Evolutionary conservation across 2,113 vertebrate genomes (phyloP).

Genomic region (Nicator chloris): DNA sequence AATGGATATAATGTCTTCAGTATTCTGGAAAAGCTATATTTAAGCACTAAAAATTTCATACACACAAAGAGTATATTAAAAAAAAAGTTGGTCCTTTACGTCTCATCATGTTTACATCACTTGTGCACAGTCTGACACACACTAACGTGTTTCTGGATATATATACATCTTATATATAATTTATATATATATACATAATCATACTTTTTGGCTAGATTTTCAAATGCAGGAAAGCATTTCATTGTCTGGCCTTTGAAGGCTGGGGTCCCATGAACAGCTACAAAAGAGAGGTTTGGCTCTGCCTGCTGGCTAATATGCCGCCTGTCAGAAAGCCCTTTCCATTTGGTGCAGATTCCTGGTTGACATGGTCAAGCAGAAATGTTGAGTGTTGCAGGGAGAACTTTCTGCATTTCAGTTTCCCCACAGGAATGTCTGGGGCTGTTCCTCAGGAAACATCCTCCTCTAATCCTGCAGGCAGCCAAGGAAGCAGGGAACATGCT

Average conservation of each 20-base stretch:
- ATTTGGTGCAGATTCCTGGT: neutral
- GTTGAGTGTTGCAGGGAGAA: neutral
- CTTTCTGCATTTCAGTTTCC: neutral
- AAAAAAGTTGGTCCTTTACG: neutral
- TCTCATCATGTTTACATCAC: neutral
- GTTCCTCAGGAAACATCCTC: neutral
- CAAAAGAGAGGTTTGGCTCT: neutral
- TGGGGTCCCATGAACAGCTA: neutral
- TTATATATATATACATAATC: neutral
- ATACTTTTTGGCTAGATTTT: neutral
- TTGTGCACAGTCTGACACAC: neutral
- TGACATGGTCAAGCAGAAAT: neutral
- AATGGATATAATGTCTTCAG: neutral
- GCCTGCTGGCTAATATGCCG: neutral
- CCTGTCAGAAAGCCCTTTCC: neutral
- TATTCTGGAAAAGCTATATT: neutral
- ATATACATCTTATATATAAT: neutral
- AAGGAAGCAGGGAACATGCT: neutral
- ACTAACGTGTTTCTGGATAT: neutral
- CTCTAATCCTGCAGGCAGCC: neutral
- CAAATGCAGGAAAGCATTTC: neutral
- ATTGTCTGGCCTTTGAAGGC: neutral
- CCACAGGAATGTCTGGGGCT: constrained; percentile 47
- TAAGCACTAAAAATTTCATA: neutral
- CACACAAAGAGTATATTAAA: neutral